phyloP scores from a whole-genome alignment of 2,888 invertebrate genomes.

The Callimorpha dominula region DNA sequence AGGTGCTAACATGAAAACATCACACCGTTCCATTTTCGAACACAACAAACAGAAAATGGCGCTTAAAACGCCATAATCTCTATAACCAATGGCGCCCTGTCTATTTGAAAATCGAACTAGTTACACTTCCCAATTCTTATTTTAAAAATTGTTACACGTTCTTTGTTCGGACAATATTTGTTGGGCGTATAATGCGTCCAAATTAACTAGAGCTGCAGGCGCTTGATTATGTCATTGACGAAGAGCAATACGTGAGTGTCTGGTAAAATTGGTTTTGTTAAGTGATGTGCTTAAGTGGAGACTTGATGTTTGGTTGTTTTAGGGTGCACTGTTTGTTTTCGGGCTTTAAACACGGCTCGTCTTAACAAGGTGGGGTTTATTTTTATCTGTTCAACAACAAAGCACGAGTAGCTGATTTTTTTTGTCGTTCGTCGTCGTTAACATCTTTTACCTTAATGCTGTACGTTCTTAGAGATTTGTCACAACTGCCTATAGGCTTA shows the following conservation, averaged over 20 bases:
- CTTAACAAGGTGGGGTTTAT: constrained; percentile 79
- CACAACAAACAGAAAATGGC: constrained; percentile 73
- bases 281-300: constrained; percentile 83
- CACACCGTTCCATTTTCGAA: constrained; percentile 79
- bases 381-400: constrained; percentile 66
- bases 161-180: constrained; percentile 76
- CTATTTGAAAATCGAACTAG: constrained; percentile 74
- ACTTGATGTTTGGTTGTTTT: constrained; percentile 83
- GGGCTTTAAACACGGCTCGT: constrained; percentile 75
- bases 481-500: constrained; percentile 3
- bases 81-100: constrained; percentile 74
- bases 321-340: constrained; percentile 77
- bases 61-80: constrained; percentile 81
- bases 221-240: constrained; percentile 44
- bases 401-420: constrained; percentile 56
- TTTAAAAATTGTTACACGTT: constrained; percentile 79
- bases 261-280: constrained; percentile 70
- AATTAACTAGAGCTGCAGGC: constrained; percentile 58
- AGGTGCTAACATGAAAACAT: constrained; percentile 83
- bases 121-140: constrained; percentile 72
- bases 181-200: constrained; percentile 69
- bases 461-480: constrained; percentile 32
- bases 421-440: constrained; percentile 39
- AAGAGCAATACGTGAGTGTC: constrained; percentile 57
- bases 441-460: constrained; percentile 42